Base-by-base conservation (phyloP, 2,888 invertebrate species). In the Mythimna vitellina region DNA sequence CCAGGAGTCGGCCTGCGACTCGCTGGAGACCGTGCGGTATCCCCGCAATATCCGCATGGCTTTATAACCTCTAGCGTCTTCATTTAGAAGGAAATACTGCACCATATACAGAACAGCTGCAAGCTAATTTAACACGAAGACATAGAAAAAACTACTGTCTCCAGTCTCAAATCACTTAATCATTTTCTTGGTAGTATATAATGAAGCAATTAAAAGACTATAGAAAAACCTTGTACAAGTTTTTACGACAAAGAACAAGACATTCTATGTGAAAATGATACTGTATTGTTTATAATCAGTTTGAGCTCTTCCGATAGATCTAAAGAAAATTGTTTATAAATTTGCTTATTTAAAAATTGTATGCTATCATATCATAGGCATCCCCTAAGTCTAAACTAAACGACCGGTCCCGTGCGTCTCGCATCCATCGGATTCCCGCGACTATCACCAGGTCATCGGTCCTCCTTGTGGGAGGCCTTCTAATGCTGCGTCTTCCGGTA, bases 201-300 rank as follows among this genome's bases (percentile, higher is more conserved):
- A 76, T 76, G 35, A 80, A 73, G 66, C 69, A 72, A 73, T 80
- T 72, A 73, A 49, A 49, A 10, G 1, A 42, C 25, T 17, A 12
- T 49, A 46, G 46, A 69, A 80, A 81, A 80, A 73, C 46, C 29
- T 71, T 46, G 64, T 64, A 35, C 17, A 57, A 29, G 53, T 57
- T 81, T 73, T 77, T 81, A 61, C 29, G 12, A 17, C 25, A 32
- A 54, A 61, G 53, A 72, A 22, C 9, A 29, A 65, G 57, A 51
- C 20, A 25, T 49, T 32, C 25, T 63, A 60, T 81, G 81, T 69
- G 64, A 77, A 73, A 81, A 69, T 73, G 68, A 80, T 80, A 80
- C 32, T 32, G 46, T 69, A 81, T 81, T 80, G 77, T 81, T 65
- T 22, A 62, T 63, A 63, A 68, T 60, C 51, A 57, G 3, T 54